These are phyloP conservation scores for Drosophila borealis DNA, from an alignment of 2,888 invertebrate species.

Conservation along the genomic window DNA sequence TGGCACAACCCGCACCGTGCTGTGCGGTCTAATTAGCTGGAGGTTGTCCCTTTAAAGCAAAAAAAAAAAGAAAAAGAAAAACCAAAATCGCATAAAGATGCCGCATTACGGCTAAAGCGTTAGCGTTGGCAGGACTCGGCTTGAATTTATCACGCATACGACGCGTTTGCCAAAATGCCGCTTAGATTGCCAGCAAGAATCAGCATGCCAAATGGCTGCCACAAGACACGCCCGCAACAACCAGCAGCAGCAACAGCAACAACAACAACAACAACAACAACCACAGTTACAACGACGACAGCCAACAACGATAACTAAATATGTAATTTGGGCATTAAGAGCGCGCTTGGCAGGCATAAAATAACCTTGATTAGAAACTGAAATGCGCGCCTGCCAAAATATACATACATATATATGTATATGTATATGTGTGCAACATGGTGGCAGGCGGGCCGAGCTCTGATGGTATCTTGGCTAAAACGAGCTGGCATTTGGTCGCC, in stretches of 20 bases:
- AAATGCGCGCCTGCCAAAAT: constrained; percentile 65
- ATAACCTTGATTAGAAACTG: constrained; percentile 78
- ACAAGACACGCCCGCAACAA: constrained; percentile 26
- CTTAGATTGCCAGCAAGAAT: constrained; percentile 32
- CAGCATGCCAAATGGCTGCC: constrained; percentile 25
- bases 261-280: constrained; percentile 8
- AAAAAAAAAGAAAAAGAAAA: neutral
- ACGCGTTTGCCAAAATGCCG: constrained; percentile 54
- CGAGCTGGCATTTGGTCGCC: constrained; percentile 22
- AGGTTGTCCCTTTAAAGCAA: neutral
- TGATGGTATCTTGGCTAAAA: constrained; percentile 26
- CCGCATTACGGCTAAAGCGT: constrained; percentile 47
- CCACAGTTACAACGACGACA: constrained; percentile 1
- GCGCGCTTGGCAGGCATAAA: constrained; percentile 72
- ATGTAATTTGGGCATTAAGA: constrained; percentile 79
- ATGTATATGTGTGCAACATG: too few relatives aligned
- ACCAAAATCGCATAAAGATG: constrained; percentile 22
- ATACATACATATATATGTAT: neutral
- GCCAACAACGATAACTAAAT: constrained; percentile 61
- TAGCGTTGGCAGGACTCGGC: constrained; percentile 18
- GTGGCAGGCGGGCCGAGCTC: neutral
- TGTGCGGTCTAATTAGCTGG: constrained; percentile 65
- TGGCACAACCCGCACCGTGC: constrained; percentile 30
- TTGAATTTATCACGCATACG: constrained; percentile 68
- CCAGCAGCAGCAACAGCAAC: constrained; percentile 11